These are phyloP conservation scores for Zygothrica quintamaculata DNA, from an alignment of 2,888 invertebrate species.

Conservation along the genomic window DNA sequence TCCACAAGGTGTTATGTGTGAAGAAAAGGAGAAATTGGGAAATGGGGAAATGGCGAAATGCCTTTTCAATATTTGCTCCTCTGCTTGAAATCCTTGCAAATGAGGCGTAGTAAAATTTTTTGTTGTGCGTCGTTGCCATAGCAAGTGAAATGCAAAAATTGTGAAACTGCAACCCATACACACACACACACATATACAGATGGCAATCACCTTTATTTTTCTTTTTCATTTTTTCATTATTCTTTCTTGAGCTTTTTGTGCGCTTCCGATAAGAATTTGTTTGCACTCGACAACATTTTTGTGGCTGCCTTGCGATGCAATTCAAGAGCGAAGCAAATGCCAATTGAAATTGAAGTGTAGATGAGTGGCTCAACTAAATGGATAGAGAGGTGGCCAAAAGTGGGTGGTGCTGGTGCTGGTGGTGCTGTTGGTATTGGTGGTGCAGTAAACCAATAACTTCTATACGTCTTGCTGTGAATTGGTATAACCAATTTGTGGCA, in stretches of 20 bases:
- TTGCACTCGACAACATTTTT: constrained; percentile 71
- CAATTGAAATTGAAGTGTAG: constrained; percentile 77
- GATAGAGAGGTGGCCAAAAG: too few species aligned
- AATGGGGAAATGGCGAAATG: constrained; percentile 36
- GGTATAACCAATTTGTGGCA: constrained; percentile 64
- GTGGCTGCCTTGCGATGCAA: constrained; percentile 60
- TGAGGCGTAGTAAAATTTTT: constrained; percentile 66
- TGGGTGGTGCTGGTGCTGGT: constrained; percentile 2
- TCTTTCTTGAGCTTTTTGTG: constrained; percentile 54
- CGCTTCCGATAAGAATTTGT: constrained; percentile 73
- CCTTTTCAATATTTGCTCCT: constrained; percentile 65
- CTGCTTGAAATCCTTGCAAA: constrained; percentile 61
- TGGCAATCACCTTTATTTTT: constrained; percentile 1
- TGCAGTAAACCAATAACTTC: constrained; percentile 51
- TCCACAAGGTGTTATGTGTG: background rate
- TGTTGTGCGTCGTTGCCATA: constrained; percentile 47
- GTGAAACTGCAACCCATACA: constrained; percentile 30
- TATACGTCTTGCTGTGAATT: constrained; percentile 52
- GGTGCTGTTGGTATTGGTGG: constrained; percentile 7
- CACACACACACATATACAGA: constrained; percentile 21
- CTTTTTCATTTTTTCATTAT: too few species aligned
- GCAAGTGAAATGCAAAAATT: constrained; percentile 37
- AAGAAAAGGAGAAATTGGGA: background rate
- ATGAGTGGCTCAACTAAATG: constrained; percentile 57
- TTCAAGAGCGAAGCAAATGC: constrained; percentile 56